Conservation (phyloP, 2,113 vertebrate species). For the Rhinoderma darwinii region DNA sequence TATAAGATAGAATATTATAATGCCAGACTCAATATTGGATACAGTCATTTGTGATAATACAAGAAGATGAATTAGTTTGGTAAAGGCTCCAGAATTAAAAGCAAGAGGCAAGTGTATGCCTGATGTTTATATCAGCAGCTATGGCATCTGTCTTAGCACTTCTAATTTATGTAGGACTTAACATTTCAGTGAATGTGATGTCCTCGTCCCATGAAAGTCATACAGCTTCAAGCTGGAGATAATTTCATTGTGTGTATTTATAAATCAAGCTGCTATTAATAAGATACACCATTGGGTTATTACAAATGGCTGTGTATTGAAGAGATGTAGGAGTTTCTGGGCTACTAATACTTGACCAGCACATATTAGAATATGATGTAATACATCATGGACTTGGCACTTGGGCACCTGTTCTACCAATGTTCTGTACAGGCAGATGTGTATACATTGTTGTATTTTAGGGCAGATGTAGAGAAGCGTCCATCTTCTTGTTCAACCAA, state of each 20-base stretch:
- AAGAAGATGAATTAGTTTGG: neutral
- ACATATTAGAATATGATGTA: neutral
- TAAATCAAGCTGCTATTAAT: slow-evolving; percentile 50
- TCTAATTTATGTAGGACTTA: slow-evolving; percentile 63
- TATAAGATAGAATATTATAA: neutral
- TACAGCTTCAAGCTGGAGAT: neutral
- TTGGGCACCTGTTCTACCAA: neutral
- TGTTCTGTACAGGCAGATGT: neutral
- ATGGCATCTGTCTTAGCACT: slow-evolving; percentile 63
- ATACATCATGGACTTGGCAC: slow-evolving; percentile 7
- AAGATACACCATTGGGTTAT: neutral
- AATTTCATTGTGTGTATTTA: slow-evolving; percentile 40
- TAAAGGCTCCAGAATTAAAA: slow-evolving; percentile 10
- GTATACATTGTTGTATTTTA: neutral
- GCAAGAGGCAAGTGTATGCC: slow-evolving; percentile 59
- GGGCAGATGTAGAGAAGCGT: neutral
- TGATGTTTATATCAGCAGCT: slow-evolving; percentile 60
- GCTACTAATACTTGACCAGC: neutral
- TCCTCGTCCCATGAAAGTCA: slow-evolving; percentile 56
- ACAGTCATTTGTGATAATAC: neutral
- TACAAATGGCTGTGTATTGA: neutral
- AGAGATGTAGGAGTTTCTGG: neutral
- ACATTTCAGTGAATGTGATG: slow-evolving; percentile 59
- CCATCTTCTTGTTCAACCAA: neutral
- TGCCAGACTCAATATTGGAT: neutral